These are phyloP conservation scores for Drosophila nr. perissopoda DNA, from an alignment of 2,888 invertebrate genomes.

Conservation along the genomic window DNA sequence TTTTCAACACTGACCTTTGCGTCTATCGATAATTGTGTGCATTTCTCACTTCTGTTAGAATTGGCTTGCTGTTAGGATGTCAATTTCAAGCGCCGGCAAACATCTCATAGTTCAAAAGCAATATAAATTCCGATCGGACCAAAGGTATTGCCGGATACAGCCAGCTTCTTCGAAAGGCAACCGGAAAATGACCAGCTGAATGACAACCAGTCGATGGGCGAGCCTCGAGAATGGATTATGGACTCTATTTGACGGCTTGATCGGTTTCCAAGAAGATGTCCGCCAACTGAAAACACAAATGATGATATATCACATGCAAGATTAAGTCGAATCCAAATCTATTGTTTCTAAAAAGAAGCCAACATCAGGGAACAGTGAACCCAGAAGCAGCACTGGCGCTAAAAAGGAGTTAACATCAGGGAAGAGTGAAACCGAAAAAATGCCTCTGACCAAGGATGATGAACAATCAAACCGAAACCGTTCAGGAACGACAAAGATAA, in stretches of 20 bases:
- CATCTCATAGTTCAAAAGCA: constrained; percentile 51
- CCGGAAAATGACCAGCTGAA: constrained; percentile 47
- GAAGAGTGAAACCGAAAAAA: not conserved
- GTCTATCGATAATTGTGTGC: not conserved
- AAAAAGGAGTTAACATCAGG: not conserved
- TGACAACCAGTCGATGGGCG: constrained; percentile 56
- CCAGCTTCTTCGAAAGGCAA: constrained; percentile 25
- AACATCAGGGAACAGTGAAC: not conserved
- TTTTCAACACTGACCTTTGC: not conserved
- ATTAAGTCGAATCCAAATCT: not conserved
- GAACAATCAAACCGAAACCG: not conserved
- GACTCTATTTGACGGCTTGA: constrained; percentile 32
- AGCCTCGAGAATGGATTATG: constrained; percentile 46
- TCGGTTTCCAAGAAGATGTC: constrained; percentile 36
- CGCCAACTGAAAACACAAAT: constrained; percentile 31
- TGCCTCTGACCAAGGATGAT: not conserved
- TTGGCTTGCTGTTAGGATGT: constrained; percentile 38
- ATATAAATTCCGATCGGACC: constrained; percentile 44
- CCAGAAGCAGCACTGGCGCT: not conserved
- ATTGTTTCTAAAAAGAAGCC: not conserved
- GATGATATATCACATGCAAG: constrained; percentile 44
- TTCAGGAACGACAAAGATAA: not conserved
- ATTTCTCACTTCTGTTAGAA: constrained; percentile 18
- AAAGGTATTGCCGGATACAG: constrained; percentile 42
- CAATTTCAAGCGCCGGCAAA: constrained; percentile 42